phyloP scores from a whole-genome alignment of 1,140 invertebrate species.

The Tribolium madens region DNA sequence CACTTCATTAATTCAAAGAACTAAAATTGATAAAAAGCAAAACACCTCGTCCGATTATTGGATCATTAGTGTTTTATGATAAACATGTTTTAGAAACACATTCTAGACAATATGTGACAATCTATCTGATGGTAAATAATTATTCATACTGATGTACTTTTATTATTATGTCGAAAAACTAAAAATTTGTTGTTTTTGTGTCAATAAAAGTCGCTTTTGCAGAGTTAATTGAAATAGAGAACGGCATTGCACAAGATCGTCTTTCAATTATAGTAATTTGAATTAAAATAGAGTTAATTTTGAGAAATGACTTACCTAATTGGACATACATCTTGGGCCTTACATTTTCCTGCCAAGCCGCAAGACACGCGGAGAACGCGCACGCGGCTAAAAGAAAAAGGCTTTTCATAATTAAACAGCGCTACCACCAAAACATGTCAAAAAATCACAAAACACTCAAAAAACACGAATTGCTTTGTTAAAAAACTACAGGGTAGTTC shows the following conservation, averaged over 20 bases:
- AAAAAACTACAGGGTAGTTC: slow-evolving; percentile 41
- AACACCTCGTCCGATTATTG: not conserved
- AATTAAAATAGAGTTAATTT: not conserved
- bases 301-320: slow-evolving; percentile 77
- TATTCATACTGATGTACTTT: too few species aligned
- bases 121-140: too few species aligned
- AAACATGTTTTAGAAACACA: not conserved
- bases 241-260: not conserved
- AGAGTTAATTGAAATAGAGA: too few species aligned
- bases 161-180: too few species aligned
- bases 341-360: slow-evolving; percentile 87
- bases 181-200: too few species aligned
- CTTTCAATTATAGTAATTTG: not conserved
- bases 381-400: slow-evolving; percentile 56
- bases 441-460: slow-evolving; percentile 41
- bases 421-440: slow-evolving; percentile 59
- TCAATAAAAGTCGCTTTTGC: too few species aligned
- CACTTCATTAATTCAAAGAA: not conserved
- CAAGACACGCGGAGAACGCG: slow-evolving; percentile 54
- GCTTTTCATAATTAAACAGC: slow-evolving; percentile 50
- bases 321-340: slow-evolving; percentile 89
- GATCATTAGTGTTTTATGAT: not conserved
- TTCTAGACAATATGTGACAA: too few species aligned
- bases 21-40: not conserved
- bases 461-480: slow-evolving; percentile 40